Base-by-base conservation (phyloP, 2,797 vertebrate genomes). In the Macropus fuliginosus region DNA sequence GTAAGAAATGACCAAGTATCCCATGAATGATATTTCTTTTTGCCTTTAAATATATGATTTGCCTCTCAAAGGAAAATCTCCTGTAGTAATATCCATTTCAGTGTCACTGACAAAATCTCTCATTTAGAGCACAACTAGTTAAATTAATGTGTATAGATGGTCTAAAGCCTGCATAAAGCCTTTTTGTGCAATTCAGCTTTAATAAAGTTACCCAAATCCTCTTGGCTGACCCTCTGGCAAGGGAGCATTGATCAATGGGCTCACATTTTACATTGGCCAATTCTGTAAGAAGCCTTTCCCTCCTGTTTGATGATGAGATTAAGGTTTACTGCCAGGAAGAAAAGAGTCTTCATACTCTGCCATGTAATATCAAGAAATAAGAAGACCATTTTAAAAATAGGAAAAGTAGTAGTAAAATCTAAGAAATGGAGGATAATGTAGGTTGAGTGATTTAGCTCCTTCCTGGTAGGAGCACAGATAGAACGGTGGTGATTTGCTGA, bases 271-370 rank as follows among this genome's bases (percentile, higher is more conserved):
- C 98, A 34, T 97, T 98, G 98, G 94, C 91, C 98, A 98, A 98
- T 98, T 98, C 97, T 98, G 97, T 98, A 98, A 95, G 93, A 21
- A 99, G 97, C 96, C 95, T 98, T 98, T 98, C 98, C 97, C 98
- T 99, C 98, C 97, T 98, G 9, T 98, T 98, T 99, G 98, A 99
- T 99, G 99, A 99, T 98, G 98, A 98, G 98, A 99, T 99, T 98
- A 99, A 99, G 99, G 98, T 98, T 99, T 99, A 98, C 98, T 99
- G 98, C 98, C 98, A 99, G 98, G 98, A 98, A 91, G 54, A 93
- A 81, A 92, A 92, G 55, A 87, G 12, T 81, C 91, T 93, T 96
- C 56, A 4, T 31, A 93, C 97, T 97, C 94, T 96, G 92, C 91
- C n/a, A 29, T 55, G 27, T 95, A 87, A 91, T 24, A 93, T 24